These are phyloP conservation scores for Catocala sponsa DNA, from an alignment of 2,888 invertebrate genomes.

Conservation along the genomic window DNA sequence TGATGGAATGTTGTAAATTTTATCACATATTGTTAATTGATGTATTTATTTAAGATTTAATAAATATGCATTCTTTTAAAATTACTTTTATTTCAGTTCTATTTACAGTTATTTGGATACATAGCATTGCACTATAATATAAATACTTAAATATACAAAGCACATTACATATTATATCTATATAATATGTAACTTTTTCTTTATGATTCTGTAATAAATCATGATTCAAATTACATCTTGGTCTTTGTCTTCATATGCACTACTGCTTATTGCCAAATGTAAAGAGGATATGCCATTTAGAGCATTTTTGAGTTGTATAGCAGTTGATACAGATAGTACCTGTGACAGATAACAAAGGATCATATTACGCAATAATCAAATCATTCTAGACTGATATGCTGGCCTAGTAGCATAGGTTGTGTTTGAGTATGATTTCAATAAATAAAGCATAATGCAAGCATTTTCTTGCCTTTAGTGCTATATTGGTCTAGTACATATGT, in stretches of 20 bases:
- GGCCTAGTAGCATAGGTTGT: too few relatives aligned
- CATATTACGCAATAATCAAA: too few relatives aligned
- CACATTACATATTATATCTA: too few relatives aligned
- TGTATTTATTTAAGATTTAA: slow-evolving; percentile 81
- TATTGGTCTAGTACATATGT: too few relatives aligned
- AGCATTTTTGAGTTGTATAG: slow-evolving; percentile 58
- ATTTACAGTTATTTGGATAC: background rate
- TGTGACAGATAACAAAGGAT: slow-evolving; percentile 30
- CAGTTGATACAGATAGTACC: slow-evolving; percentile 59
- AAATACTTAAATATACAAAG: too few relatives aligned
- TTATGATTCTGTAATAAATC: background rate
- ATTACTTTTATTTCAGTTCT: slow-evolving; percentile 1
- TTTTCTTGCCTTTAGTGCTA: too few relatives aligned
- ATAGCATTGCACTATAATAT: background rate
- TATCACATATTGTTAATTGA: slow-evolving; percentile 70
- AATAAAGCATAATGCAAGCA: too few relatives aligned
- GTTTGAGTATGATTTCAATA: too few relatives aligned
- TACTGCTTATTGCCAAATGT: slow-evolving; percentile 51
- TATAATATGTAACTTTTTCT: too few relatives aligned
- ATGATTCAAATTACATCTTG: slow-evolving; percentile 22
- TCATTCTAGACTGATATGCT: too few relatives aligned
- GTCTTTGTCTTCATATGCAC: slow-evolving; percentile 17
- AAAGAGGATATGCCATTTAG: slow-evolving; percentile 49
- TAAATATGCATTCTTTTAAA: slow-evolving; percentile 78
- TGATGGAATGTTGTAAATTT: slow-evolving; percentile 80